phyloP scores from a whole-genome alignment of 2,797 vertebrate species.

The Cetoscarus ocellatus region DNA sequence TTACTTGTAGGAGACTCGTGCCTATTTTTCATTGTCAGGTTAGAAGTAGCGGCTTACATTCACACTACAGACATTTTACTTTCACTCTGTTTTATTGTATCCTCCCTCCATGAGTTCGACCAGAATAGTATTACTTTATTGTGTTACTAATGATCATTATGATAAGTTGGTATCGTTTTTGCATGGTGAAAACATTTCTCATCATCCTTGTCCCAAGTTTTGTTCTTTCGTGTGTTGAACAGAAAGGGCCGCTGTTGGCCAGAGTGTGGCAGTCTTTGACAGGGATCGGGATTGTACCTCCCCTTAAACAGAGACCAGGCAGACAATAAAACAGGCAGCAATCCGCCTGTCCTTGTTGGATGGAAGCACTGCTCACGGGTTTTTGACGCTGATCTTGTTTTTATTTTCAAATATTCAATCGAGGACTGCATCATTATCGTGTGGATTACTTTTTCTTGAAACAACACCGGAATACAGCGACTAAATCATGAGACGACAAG shows the following conservation, averaged over 20 bases:
- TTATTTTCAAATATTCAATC: rapidly evolving
- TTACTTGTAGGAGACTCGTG: background rate
- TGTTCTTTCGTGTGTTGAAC: constrained; percentile 39
- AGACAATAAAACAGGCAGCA: constrained; percentile 44
- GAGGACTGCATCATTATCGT: background rate
- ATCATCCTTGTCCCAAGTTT: rapidly evolving
- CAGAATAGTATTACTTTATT: background rate
- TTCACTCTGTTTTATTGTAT: no score
- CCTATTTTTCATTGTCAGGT: background rate
- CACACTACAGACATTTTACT: background rate
- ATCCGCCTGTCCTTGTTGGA: background rate
- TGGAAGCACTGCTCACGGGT: background rate
- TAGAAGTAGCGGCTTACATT: background rate
- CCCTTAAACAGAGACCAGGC: constrained; percentile 22
- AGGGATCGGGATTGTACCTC: constrained; percentile 45
- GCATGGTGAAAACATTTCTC: background rate
- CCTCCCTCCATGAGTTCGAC: no score
- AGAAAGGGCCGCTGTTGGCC: constrained; percentile 58
- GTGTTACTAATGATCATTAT: background rate
- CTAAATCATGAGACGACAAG: constrained; percentile 76
- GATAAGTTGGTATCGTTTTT: rapidly evolving
- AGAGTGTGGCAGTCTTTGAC: constrained; percentile 69
- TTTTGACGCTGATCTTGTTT: background rate
- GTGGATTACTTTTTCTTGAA: constrained; percentile 25
- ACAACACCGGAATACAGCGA: constrained; percentile 2